These are phyloP conservation scores for Nomada hirtipes DNA, from an alignment of 2,888 invertebrate genomes.

Conservation along the genomic window DNA sequence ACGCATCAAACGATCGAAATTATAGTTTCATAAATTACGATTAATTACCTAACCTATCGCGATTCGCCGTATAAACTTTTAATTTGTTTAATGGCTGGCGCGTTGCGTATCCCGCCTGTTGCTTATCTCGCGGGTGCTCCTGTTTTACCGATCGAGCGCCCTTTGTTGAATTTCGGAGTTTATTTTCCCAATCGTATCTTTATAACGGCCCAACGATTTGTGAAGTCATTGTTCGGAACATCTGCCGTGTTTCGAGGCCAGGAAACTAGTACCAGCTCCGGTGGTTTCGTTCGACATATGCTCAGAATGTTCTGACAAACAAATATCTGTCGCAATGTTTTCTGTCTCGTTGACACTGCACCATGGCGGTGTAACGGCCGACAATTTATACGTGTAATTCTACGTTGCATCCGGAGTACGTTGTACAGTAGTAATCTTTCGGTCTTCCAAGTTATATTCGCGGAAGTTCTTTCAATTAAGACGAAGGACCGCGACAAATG, in stretches of 20 bases:
- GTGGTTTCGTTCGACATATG: constrained; percentile 35
- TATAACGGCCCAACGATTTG: not conserved
- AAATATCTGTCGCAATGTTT: not conserved
- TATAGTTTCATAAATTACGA: constrained; percentile 21
- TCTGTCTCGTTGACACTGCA: not conserved
- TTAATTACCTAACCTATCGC: not conserved
- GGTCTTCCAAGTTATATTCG: not conserved
- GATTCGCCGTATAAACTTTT: too few relatives aligned
- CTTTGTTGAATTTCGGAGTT: constrained; percentile 28
- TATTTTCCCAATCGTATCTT: constrained; percentile 7
- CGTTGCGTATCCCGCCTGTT: constrained; percentile 46
- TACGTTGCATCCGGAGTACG: too few relatives aligned
- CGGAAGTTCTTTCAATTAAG: constrained; percentile 8
- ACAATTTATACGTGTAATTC: too few relatives aligned
- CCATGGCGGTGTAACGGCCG: not conserved
- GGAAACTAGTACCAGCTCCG: not conserved
- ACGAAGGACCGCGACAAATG: not conserved
- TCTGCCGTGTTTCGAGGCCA: constrained; percentile 17
- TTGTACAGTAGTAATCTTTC: not conserved
- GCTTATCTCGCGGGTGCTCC: constrained; percentile 34
- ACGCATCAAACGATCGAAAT: constrained; percentile 39
- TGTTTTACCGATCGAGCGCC: constrained; percentile 40
- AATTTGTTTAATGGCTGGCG: constrained; percentile 13
- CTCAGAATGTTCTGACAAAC: not conserved
- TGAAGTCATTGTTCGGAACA: constrained; percentile 7